Conservation (phyloP, 1,140 invertebrate genomes). For the Drosophila tristis region DNA sequence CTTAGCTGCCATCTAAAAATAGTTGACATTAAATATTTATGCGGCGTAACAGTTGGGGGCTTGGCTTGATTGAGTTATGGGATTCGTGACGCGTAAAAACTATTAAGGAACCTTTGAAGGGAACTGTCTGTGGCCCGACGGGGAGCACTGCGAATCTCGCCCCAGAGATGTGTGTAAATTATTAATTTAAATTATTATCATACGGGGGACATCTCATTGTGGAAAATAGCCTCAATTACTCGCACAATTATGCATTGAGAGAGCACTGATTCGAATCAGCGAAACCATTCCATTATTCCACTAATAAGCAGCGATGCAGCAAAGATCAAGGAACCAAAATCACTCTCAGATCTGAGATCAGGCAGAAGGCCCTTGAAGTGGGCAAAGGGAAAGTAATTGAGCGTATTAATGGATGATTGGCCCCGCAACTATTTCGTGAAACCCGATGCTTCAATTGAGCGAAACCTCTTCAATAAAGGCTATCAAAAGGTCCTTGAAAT, state of each 20-base stretch:
- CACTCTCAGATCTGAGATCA: conserved; percentile 6
- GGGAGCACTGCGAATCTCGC: too few relatives aligned
- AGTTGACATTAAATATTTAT: conserved; percentile 70
- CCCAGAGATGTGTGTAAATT: too few relatives aligned
- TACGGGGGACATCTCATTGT: too few relatives aligned
- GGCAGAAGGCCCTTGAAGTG: background rate
- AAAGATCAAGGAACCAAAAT: too few relatives aligned
- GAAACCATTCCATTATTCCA: background rate
- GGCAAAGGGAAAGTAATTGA: conserved; percentile 16
- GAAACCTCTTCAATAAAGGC: conserved; percentile 16
- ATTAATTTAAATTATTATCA: too few relatives aligned
- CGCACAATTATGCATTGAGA: too few relatives aligned
- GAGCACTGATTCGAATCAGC: too few relatives aligned
- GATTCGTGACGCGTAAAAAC: conserved; percentile 25
- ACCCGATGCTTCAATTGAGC: conserved; percentile 45
- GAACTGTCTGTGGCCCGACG: background rate
- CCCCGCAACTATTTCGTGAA: conserved; percentile 24
- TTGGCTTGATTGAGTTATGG: conserved; percentile 57
- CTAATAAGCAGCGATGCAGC: background rate
- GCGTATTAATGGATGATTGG: conserved; percentile 32
- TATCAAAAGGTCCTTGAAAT: conserved; percentile 4
- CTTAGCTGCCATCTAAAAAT: conserved; percentile 46
- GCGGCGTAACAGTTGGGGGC: conserved; percentile 26
- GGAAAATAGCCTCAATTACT: too few relatives aligned
- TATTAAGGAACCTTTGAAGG: conserved; percentile 24